Percentiles rank a stretch among this genome's conserved stretches.
Evolutionary conservation across 2,888 invertebrate species (phyloP).

Genomic region (Zaprionus lineosus): DNA sequence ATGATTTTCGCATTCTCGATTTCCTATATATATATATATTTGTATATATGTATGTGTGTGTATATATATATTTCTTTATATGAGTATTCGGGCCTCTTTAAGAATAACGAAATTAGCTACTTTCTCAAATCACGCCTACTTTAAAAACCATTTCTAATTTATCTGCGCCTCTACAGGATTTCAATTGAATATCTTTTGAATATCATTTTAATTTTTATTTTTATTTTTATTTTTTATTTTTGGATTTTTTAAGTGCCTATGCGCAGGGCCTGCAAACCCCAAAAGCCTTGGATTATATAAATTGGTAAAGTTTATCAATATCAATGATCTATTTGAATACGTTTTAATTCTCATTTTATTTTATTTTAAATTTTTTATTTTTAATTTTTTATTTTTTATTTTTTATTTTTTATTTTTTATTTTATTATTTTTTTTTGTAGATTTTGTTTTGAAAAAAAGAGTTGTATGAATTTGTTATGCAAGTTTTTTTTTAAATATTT

Average conservation of each 20-base stretch:
- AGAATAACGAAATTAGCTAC: conserved; percentile 22
- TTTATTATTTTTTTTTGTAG: conserved; percentile 34
- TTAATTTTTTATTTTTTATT: conserved; percentile 24
- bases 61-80: too few relatives aligned
- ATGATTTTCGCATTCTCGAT: conserved; percentile 41
- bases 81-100: too few relatives aligned
- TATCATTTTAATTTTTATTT: conserved; percentile 8
- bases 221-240: conserved; percentile 6
- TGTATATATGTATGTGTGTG: too few relatives aligned
- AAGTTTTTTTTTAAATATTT: conserved; percentile 78
- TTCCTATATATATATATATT: conserved; percentile 5
- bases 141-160: conserved; percentile 18
- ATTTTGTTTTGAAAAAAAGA: conserved; percentile 70
- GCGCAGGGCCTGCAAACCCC: conserved; percentile 29
- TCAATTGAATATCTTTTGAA: too few relatives aligned
- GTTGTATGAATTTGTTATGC: conserved; percentile 83
- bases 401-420: conserved; percentile 23
- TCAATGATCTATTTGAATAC: conserved; percentile 25
- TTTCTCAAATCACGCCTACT: conserved; percentile 23
- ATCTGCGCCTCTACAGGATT: too few relatives aligned
- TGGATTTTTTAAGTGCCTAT: conserved; percentile 30
- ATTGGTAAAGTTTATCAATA: conserved; percentile 51
- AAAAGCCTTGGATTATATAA: conserved; percentile 67
- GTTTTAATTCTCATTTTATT: too few relatives aligned
- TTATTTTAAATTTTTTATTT: conserved; percentile 33